Evolutionary conservation across 2,888 invertebrate species (phyloP).

Genomic region (Cataglyphis altisquamis): DNA sequence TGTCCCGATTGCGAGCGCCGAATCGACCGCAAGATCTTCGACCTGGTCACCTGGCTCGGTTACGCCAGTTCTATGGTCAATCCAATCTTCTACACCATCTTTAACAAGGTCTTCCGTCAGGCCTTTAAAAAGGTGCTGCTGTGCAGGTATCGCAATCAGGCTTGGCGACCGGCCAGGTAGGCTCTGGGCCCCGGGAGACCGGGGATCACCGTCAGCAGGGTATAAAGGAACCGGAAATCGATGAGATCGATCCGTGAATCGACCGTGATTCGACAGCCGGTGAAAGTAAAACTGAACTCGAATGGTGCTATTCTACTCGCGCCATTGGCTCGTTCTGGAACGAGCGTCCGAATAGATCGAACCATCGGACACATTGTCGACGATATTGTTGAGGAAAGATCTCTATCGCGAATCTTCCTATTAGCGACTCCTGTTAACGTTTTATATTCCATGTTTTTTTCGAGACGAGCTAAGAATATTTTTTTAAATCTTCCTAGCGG

Average conservation of each 20-base stretch:
- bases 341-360: not conserved
- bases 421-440: slow-evolving; percentile 28
- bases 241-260: not conserved
- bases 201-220: slow-evolving; percentile 76
- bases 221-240: slow-evolving; percentile 62
- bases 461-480: slow-evolving; percentile 28
- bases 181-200: slow-evolving; percentile 75
- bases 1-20: slow-evolving; percentile 93
- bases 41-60: slow-evolving; percentile 96
- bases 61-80: slow-evolving; percentile 98
- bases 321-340: slow-evolving; percentile 19
- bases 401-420: slow-evolving; percentile 30
- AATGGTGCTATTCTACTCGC: slow-evolving; percentile 42
- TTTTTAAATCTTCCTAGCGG: slow-evolving; percentile 23
- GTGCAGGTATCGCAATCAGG: slow-evolving; percentile 90
- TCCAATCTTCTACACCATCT: slow-evolving; percentile 98
- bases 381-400: slow-evolving; percentile 6
- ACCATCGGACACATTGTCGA: not conserved
- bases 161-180: slow-evolving; percentile 88
- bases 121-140: slow-evolving; percentile 95
- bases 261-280: not conserved
- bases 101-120: slow-evolving; percentile 97
- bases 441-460: slow-evolving; percentile 19
- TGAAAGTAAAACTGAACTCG: not conserved
- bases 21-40: slow-evolving; percentile 93